Evolutionary conservation across 2,888 invertebrate species (phyloP).

Genomic region (Ypsolopha sequella): DNA sequence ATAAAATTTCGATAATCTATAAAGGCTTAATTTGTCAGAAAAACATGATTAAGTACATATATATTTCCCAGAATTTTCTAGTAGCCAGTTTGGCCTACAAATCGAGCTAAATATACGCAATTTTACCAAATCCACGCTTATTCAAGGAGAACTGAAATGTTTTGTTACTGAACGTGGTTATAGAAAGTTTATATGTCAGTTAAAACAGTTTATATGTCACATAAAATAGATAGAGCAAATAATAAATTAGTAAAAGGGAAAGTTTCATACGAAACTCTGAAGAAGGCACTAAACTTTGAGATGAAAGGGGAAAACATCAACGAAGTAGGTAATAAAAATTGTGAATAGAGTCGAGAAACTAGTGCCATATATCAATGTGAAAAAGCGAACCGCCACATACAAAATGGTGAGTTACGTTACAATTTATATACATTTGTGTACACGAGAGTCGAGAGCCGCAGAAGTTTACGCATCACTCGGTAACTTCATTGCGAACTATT

Average conservation of each 20-base stretch:
- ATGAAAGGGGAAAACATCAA: neutral
- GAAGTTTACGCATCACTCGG: conserved; percentile 48
- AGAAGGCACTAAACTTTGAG: neutral
- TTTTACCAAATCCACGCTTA: no score
- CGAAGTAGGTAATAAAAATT: conserved; percentile 8
- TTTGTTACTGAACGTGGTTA: no score
- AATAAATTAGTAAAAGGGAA: neutral
- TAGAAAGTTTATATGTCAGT: no score
- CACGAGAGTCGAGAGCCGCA: conserved; percentile 11
- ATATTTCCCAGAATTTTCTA: no score
- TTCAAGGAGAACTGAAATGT: no score
- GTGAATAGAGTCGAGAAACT: conserved; percentile 12
- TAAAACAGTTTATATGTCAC: neutral
- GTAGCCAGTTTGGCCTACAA: no score
- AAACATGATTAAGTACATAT: no score
- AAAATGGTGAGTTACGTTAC: conserved; percentile 24
- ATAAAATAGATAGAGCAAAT: neutral
- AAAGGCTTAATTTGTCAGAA: no score
- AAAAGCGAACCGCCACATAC: conserved; percentile 12
- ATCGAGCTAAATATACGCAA: no score
- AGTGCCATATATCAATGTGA: conserved; percentile 25
- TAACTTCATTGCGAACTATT: conserved; percentile 12
- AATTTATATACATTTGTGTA: conserved; percentile 27
- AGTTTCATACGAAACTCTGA: neutral
- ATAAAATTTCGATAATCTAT: no score